Percentiles rank a stretch among this genome's conserved stretches.
Conservation (phyloP, 2,888 invertebrate species). For the Lamellibrachia columna region DNA sequence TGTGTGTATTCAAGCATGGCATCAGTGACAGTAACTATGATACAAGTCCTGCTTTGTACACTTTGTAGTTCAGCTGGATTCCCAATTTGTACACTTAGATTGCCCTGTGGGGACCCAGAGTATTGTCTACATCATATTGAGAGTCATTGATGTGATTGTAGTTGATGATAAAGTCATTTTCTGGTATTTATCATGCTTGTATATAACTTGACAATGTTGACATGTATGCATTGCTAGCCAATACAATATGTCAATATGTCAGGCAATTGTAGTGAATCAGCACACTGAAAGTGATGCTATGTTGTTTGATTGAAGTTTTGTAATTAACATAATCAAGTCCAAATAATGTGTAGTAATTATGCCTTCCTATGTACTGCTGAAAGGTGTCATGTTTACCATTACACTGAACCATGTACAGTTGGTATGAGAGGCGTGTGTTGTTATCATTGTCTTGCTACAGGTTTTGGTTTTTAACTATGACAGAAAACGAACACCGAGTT, state of each 20-base stretch:
- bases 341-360: background rate
- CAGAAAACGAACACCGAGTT: background rate
- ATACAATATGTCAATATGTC: background rate
- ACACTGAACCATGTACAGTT: background rate
- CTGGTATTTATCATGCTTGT: background rate
- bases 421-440: background rate
- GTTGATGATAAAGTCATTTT: background rate
- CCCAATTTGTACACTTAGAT: too few relatives aligned
- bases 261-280: background rate
- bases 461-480: background rate
- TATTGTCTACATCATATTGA: background rate
- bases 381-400: background rate
- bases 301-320: background rate
- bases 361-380: background rate
- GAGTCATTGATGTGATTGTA: background rate
- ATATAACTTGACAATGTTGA: background rate
- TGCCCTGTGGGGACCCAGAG: background rate
- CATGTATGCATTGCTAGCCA: background rate
- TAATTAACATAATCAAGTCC: background rate
- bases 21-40: background rate
- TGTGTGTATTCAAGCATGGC: background rate
- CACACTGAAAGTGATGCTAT: background rate
- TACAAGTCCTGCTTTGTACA: background rate
- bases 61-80: too few relatives aligned
- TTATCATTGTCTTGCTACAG: background rate